A percentile compares a stretch with the other conserved stretches of the same genome.
These are phyloP conservation scores for Napeogenes inachia DNA, from an alignment of 2,888 invertebrate species.

Conservation along the genomic window DNA sequence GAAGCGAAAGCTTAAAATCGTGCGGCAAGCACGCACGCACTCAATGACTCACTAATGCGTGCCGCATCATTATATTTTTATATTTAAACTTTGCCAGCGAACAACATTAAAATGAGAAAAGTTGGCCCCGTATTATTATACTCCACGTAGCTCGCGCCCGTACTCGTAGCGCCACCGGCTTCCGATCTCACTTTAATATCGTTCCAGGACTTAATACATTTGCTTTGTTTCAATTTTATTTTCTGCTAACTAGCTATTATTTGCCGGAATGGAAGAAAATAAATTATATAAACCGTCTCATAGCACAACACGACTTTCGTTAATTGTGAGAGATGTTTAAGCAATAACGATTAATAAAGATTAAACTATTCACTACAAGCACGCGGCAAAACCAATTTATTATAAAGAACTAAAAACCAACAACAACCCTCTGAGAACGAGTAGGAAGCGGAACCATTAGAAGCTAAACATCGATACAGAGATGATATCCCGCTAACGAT, in stretches of 20 bases:
- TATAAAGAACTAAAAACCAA: too few relatives aligned
- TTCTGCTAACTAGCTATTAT: slow-evolving; percentile 37
- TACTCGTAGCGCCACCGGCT: slow-evolving; percentile 35
- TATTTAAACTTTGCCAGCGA: slow-evolving; percentile 74
- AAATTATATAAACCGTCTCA: slow-evolving; percentile 18
- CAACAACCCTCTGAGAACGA: too few relatives aligned
- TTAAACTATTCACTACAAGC: neutral
- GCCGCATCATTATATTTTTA: slow-evolving; percentile 75
- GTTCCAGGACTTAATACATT: slow-evolving; percentile 43
- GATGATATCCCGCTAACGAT: slow-evolving; percentile 20
- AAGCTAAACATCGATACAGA: slow-evolving; percentile 1
- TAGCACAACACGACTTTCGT: neutral
- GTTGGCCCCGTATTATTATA: slow-evolving; percentile 62
- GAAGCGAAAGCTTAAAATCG: slow-evolving; percentile 66
- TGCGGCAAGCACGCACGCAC: slow-evolving; percentile 60
- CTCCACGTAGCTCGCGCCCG: slow-evolving; percentile 30
- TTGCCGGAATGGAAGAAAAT: slow-evolving; percentile 25
- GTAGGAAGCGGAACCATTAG: neutral
- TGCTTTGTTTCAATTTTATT: slow-evolving; percentile 44
- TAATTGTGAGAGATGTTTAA: neutral
- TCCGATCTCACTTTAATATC: slow-evolving; percentile 46
- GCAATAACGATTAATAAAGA: neutral
- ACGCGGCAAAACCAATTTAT: too few relatives aligned
- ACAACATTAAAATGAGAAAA: slow-evolving; percentile 75
- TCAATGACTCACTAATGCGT: slow-evolving; percentile 76